Conservation (phyloP, 2,797 vertebrate species). For the Picus viridis region DNA sequence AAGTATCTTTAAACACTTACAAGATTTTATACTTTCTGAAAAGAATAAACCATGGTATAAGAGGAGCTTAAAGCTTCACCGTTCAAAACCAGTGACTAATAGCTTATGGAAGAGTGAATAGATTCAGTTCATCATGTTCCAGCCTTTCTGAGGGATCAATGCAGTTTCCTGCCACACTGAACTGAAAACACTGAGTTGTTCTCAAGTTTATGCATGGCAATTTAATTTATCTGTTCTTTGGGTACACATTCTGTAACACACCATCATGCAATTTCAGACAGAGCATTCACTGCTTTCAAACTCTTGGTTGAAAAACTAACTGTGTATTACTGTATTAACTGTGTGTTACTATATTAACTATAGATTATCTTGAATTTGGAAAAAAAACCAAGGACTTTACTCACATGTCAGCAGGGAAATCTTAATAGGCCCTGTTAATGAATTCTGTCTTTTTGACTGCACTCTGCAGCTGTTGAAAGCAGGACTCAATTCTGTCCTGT, state of each 20-base stretch:
- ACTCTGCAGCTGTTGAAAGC: background rate
- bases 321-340: background rate
- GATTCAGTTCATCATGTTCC: background rate
- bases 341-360: background rate
- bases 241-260: background rate
- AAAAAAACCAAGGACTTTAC: background rate
- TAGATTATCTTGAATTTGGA: background rate
- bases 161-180: background rate
- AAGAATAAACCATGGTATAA: background rate
- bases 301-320: background rate
- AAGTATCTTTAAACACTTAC: background rate
- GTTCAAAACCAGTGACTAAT: background rate
- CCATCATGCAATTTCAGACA: rapidly evolving
- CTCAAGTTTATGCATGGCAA: background rate
- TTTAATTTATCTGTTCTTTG: background rate
- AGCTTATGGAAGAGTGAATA: background rate
- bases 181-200: background rate
- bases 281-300: background rate
- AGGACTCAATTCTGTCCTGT: background rate
- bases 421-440: background rate
- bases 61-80: background rate
- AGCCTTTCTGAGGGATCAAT: background rate
- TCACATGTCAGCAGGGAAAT: background rate
- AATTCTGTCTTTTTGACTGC: background rate
- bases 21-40: background rate